A percentile compares a stretch with the other conserved stretches of the same genome.
Conservation (phyloP, 2,888 invertebrate genomes). For the Megamerina dolium region DNA sequence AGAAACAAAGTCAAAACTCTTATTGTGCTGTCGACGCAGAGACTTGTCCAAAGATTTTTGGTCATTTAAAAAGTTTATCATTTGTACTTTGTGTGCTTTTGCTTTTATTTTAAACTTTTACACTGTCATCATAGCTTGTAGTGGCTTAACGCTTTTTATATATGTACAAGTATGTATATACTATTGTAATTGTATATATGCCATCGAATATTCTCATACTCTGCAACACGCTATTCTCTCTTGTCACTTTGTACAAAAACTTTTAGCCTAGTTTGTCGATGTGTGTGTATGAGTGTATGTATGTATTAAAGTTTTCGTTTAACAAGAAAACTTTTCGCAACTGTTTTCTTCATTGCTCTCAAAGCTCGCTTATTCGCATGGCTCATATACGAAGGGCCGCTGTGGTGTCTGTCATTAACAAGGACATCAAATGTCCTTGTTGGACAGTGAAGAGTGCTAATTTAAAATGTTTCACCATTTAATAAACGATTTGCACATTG, state of each 20-base stretch:
- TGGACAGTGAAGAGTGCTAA: background rate
- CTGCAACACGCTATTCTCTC: background rate
- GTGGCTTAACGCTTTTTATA: background rate
- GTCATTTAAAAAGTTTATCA: constrained; percentile 15
- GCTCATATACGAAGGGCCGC: too few relatives aligned
- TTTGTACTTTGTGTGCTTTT: constrained; percentile 9
- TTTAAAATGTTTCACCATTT: background rate
- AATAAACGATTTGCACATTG: constrained; percentile 1
- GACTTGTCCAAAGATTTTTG: constrained; percentile 8
- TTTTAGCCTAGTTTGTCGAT: constrained; percentile 8
- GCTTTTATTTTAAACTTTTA: too few relatives aligned
- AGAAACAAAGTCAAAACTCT: too few relatives aligned
- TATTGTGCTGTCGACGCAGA: too few relatives aligned
- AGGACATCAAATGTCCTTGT: constrained; percentile 6
- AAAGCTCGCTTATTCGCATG: too few relatives aligned
- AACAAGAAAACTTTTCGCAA: constrained; percentile 15
- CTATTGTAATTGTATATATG: too few relatives aligned
- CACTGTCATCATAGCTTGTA: constrained; percentile 4
- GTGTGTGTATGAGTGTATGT: too few relatives aligned
- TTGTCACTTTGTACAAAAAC: background rate
- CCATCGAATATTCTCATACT: too few relatives aligned
- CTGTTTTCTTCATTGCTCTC: too few relatives aligned
- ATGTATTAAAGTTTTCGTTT: constrained; percentile 5
- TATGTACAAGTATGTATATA: background rate
- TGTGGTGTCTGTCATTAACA: constrained; percentile 11